Base-by-base conservation (phyloP, 2,113 vertebrate genomes). In the Hippoglossus stenolepis region DNA sequence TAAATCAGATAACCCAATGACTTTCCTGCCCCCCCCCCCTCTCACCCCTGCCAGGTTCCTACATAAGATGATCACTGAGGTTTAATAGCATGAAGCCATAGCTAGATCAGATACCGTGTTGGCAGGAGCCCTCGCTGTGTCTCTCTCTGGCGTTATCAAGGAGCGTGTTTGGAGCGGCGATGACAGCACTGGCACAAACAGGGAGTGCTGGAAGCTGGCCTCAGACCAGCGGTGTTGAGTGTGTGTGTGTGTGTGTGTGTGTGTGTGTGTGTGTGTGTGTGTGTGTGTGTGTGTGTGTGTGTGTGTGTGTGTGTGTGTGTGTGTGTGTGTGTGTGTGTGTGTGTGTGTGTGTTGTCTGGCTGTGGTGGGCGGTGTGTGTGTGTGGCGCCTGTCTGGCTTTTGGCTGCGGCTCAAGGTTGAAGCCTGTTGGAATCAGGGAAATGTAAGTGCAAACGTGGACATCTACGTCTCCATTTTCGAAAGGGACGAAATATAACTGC, bases 321-420 rank as follows among this genome's bases (percentile, higher is more conserved):
- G 61, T 13, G 61, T 60, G 23, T 26, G 73, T 65, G 74, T 54
- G 61, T 31, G 58, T 60, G 60, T 38, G 60, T 3, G 61, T 13
- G 61, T 21, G 23, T 24, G 73, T 65, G 74, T 54, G 61, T 31
- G 58, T 60, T 60, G 58, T 60, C 23, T 58, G 56, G 53, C 53
- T 58, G 13, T 26, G 56, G 53, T 56, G 53, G 53, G 23, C 13
- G 56, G 57, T 47, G 62, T 45, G 35, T 3, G 60, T 38, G 60
- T 3, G 61, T 13, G 61, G 56, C 21, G 56, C 56, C 56, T 43
- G 87, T 75, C 79, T 90, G 91, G 10, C 53, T 56, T n/a, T 56
- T 87, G 89, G 92, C 89, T 79, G 61, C 40, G 80, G 86, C 79
- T 86, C 68, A 79, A 87, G 67, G 76, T 76, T 79, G 78, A 79